A percentile compares a stretch with the other conserved stretches of the same genome.
These are phyloP conservation scores for Thamnophis elegans DNA, from an alignment of 2,797 vertebrate species.

Conservation along the genomic window DNA sequence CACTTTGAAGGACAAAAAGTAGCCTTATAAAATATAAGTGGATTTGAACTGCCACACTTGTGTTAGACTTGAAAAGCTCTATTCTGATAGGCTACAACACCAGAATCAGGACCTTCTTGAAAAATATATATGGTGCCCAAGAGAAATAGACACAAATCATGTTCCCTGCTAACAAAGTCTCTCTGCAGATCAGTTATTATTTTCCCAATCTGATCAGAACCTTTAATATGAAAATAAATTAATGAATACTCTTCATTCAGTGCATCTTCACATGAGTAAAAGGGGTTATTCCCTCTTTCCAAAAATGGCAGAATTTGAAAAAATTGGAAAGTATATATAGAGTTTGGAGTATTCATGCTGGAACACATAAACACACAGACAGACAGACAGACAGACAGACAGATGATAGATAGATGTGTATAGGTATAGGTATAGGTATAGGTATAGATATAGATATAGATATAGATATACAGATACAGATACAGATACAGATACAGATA, in stretches of 20 bases:
- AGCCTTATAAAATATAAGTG: slow-evolving; percentile 18
- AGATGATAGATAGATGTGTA: too few species aligned
- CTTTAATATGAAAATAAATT: background rate
- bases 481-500: too few species aligned
- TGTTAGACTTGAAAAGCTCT: slow-evolving; percentile 11
- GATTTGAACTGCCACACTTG: slow-evolving; percentile 18
- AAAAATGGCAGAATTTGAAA: background rate
- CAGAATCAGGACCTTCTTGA: background rate
- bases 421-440: too few species aligned
- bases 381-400: background rate
- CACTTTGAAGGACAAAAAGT: background rate
- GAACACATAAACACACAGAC: background rate
- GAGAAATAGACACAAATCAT: background rate
- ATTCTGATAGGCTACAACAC: background rate
- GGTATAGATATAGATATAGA: too few species aligned
- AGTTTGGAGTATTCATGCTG: background rate
- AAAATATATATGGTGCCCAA: background rate
- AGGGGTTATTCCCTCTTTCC: background rate
- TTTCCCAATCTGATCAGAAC: background rate
- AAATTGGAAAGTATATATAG: background rate
- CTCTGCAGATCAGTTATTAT: background rate
- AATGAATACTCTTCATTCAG: background rate
- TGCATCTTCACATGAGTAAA: background rate
- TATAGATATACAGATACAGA: too few species aligned
- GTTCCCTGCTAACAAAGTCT: background rate